Conservation (phyloP, 2,888 invertebrate genomes). For the Pherbina coryleti region DNA sequence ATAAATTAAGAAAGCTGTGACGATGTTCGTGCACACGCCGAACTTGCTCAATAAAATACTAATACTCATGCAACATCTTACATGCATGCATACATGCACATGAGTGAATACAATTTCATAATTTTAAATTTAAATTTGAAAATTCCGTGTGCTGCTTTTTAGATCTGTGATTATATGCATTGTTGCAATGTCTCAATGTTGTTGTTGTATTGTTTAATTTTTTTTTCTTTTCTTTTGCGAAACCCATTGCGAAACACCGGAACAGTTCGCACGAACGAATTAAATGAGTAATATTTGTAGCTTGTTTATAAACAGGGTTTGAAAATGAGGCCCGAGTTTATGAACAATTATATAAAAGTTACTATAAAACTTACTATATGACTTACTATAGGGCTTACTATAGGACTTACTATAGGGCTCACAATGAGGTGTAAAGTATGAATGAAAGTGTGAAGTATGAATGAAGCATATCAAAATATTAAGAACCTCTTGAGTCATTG, state of each 20-base stretch:
- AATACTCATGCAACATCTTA: background rate
- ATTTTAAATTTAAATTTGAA: conserved; percentile 29
- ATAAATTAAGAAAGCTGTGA: conserved; percentile 18
- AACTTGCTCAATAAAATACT: background rate
- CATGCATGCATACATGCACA: background rate
- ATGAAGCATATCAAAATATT: too few relatives aligned
- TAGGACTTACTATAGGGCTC: too few relatives aligned
- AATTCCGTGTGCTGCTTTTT: conserved; percentile 23
- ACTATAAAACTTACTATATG: too few relatives aligned
- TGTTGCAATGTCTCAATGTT: background rate
- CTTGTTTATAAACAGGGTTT: background rate
- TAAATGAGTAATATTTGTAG: conserved; percentile 11
- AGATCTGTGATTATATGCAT: conserved; percentile 13
- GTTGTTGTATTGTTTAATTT: background rate
- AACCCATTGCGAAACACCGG: background rate
- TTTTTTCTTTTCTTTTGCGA: background rate
- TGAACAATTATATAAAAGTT: too few relatives aligned
- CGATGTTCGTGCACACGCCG: background rate
- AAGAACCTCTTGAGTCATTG: too few relatives aligned
- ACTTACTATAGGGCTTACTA: too few relatives aligned
- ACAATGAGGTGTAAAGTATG: too few relatives aligned
- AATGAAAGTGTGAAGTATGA: too few relatives aligned
- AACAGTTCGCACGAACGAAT: background rate
- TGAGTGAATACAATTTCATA: background rate
- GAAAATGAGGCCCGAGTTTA: background rate